Conservation (phyloP, 2,113 vertebrate genomes). For the Numenius arquata region DNA sequence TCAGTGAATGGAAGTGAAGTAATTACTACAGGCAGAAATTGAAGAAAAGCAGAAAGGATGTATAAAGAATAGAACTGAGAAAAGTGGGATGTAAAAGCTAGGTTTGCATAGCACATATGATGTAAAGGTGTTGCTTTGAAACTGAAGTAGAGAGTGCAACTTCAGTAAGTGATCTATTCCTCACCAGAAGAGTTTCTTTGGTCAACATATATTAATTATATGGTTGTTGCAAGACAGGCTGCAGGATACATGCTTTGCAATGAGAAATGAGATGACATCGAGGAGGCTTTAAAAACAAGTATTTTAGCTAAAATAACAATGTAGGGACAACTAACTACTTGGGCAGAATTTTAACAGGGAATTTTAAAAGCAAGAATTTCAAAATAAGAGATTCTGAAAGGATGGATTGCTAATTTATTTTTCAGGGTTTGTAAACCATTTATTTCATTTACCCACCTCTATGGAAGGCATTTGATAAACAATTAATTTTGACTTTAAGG, state of each 20-base stretch:
- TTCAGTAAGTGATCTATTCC: neutral
- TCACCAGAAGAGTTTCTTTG: neutral
- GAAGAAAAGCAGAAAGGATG: neutral
- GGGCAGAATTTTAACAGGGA: neutral
- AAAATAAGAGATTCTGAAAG: neutral
- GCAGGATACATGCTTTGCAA: neutral
- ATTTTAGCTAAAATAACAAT: neutral
- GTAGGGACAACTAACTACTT: neutral
- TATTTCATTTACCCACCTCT: neutral
- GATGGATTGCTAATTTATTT: neutral
- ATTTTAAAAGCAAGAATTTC: neutral
- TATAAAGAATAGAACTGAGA: neutral
- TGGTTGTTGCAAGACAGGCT: neutral
- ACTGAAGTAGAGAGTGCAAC: neutral
- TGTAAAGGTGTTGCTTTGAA: neutral
- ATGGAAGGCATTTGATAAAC: neutral
- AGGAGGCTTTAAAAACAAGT: neutral
- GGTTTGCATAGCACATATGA: slow-evolving; percentile 6
- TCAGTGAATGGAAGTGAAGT: neutral
- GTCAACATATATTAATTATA: neutral
- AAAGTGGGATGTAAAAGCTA: neutral
- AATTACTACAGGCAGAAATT: neutral
- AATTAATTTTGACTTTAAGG: slow-evolving; percentile 44
- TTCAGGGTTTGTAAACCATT: neutral
- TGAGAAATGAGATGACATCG: neutral